Evolutionary conservation across 2,888 invertebrate species (phyloP), one percentile per base, ranked within the genome.

Genomic region (Encarsia formosa): DNA sequence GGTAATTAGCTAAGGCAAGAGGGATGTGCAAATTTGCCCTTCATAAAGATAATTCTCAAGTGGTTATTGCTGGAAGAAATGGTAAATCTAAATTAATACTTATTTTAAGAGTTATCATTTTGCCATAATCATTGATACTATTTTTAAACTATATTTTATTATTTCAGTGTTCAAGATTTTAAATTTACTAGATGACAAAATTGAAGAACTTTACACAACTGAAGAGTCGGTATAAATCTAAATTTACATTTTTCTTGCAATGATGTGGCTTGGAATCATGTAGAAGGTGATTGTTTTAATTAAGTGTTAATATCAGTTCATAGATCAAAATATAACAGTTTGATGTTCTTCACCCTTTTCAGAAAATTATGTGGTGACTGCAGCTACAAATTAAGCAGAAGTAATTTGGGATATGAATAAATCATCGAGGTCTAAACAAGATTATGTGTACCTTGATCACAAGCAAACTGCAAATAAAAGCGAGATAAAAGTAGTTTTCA

Each of bases 371-470:
- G 72, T 96, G 60, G 96, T 95, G 3, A 95, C 96, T 4, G 95
- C 95, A 2, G 94, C 97, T 0, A 96, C 96, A 0, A 97, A 97
- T 79, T 97, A 97, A 1, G 91, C 93, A 16, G 95, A 97, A 2
- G 94, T 96, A 15, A 85, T 95, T 1, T 97, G 97, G 97, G 93
- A 97, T 73, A 79, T 97, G 6, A 90, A 88, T 47, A 86, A 87
- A 65, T 83, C 85, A 5, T 90, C 92, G 0, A 81, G 91, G 52
- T 91, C 91, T 6, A 96, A 96, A 75, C 95, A 94, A 73, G 88
- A 94, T 68, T 84, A 88, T 74, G 92, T 95, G 6, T 96, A 94
- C 72, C 85, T 86, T 42, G 95, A 95, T 66, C 96, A 97, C 69
- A 92, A 91, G 66, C 80, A 97, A 63, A 95, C 96, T 38, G 96